Evolutionary conservation across 2,888 invertebrate genomes (phyloP), one percentile per base, ranked within the genome.

Genomic region (Amorpha juglandis): DNA sequence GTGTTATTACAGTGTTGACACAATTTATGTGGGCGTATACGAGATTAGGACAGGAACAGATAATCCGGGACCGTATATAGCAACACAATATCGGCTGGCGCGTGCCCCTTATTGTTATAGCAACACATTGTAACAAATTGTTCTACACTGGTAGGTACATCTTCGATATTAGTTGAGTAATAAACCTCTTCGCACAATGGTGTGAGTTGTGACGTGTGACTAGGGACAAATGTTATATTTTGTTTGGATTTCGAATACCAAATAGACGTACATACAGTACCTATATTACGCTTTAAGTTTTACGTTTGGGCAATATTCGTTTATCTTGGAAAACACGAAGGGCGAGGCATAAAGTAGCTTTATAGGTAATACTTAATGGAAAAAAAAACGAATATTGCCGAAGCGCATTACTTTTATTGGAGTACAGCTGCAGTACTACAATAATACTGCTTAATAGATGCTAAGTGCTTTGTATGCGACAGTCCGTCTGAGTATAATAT

Each of bases 1-100:
- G 33, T 62, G 75, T 75, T 74, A 79, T 74, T 75, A 74, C 77
- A 72, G 71, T 83, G 82, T 81, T 84, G 84, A 87, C 83, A 84
- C 79, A 80, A 78, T 82, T 82, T 79, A 77, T 78, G 88, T 87
- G 84, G 88, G 88, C 84, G 88, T 82, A 69, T 64, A 74, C 71
- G 73, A 79, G 84, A 85, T 87, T 84, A 84, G 72, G 68, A 69
- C 76, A 71, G 73, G 72, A 68, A 70, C 70, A 76, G 72, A 76
- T 78, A 74, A 75, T 67, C 73, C 66, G 64, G 55, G 58, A 27
- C 38, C 58, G 38, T 58, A 58, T 27, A 52, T 58, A 50, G 65
- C 19, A 50, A 53, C 64, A 68, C 68, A 70, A 69, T 69, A 68
- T 68, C 53, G 74, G 73, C 45, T n/a, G 45, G 14, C 82, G 78